Evolutionary conservation across 2,888 invertebrate genomes (phyloP), one percentile per base, ranked within the genome.

Genomic region (Diplolepis rosae): DNA sequence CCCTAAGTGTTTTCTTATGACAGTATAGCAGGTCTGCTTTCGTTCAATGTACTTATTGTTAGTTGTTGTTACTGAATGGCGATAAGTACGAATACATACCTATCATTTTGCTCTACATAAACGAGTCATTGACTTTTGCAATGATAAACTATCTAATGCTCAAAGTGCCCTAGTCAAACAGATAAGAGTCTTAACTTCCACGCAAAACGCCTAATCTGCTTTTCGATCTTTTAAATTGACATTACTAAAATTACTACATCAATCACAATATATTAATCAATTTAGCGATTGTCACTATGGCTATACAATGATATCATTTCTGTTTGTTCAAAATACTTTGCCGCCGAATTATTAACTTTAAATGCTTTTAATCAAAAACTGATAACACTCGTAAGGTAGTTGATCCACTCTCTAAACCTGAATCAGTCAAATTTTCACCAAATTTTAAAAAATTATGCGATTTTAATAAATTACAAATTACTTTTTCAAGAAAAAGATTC

Each of bases 11-110:
- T 61, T 61, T 61, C 39, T 61, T 42, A 27, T 24, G n/a, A 54
- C 11, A 61, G n/a, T n/a, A n/a, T n/a, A n/a, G n/a, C 39, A 48
- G 22, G 61, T 22, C 61, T 39, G 61, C 61, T 24, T 61, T 61
- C 61, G 61, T 61, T 61, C 61, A 61, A 61, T 61, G 61, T 61
- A 61, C 61, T 61, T 61, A 61, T 42, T 61, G 61, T 61, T 39
- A 61, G 61, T 61, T 61, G 61, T 61, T 61, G 39, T 61, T 56
- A 56, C 56, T 56, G 56, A 56, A 56, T n/a, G 35, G 7, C 22
- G 56, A 39, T 56, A 56, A 56, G 35, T 56, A 24, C 56, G n/a
- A 61, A 61, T 61, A 61, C 61, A 61, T 39, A 42, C 61, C 61
- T 61, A 61, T 61, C 39, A 35, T 61, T 61, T 61, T 39, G 61